Conservation (phyloP, 2,797 vertebrate genomes). For the Notoglanidium macrostoma region DNA sequence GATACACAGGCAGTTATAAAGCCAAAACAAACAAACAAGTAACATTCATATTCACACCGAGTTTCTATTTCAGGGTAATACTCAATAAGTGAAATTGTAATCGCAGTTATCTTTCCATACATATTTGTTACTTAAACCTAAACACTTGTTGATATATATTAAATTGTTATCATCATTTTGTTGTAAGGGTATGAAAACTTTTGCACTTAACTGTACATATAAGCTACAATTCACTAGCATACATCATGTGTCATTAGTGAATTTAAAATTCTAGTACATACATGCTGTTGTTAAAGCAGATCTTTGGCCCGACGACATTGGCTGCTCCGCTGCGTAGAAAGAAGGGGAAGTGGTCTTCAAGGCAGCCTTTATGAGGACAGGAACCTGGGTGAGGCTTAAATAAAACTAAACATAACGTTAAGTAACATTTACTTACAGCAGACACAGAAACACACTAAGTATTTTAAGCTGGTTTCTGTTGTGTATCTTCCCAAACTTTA, state of each 20-base stretch:
- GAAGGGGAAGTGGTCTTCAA: constrained; percentile 74
- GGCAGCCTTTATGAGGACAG: constrained; percentile 72
- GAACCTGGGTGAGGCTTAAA: constrained; percentile 70
- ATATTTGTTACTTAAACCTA: not conserved
- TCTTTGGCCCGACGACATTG: constrained; percentile 82
- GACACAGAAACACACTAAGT: not conserved
- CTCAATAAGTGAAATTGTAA: not conserved
- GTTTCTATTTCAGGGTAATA: not conserved
- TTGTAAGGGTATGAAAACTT: not conserved
- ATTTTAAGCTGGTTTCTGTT: not conserved
- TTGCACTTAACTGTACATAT: not conserved
- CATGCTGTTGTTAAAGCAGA: constrained; percentile 83
- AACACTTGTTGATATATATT: not conserved
- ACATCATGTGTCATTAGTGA: not conserved
- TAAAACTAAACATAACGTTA: not conserved
- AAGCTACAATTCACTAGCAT: not conserved
- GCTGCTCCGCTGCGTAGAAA: constrained; percentile 80
- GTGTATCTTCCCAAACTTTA: not conserved
- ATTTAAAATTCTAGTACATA: constrained; percentile 66
- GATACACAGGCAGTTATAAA: not conserved
- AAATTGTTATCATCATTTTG: not conserved
- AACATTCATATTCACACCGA: not conserved
- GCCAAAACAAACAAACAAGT: not conserved
- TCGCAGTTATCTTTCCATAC: not conserved
- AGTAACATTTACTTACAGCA: not conserved